phyloP scores from a whole-genome alignment of 2,888 invertebrate genomes.

The Agrotis segetum region DNA sequence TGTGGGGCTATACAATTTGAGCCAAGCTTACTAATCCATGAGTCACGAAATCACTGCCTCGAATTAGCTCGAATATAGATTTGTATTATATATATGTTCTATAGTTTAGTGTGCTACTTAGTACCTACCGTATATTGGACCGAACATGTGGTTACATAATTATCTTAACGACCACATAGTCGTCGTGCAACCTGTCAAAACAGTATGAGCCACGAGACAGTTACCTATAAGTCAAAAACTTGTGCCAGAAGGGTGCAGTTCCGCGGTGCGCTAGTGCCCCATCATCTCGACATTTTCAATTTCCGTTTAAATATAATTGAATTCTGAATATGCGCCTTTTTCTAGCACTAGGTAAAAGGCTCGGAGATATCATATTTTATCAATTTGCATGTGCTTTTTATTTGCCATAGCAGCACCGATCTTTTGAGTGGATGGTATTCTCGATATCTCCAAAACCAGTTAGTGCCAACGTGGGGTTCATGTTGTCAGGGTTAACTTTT shows the following conservation, averaged over 20 bases:
- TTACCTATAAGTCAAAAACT: conserved; percentile 54
- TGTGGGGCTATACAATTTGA: neutral
- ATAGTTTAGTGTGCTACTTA: neutral
- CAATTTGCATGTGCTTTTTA: conserved; percentile 37
- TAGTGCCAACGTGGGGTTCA: too few relatives aligned
- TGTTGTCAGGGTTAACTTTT: too few relatives aligned
- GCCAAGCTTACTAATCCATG: neutral
- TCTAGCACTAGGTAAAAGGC: conserved; percentile 47
- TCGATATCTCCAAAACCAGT: too few relatives aligned
- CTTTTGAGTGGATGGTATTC: neutral
- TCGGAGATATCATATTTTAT: conserved; percentile 40
- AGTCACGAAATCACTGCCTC: neutral
- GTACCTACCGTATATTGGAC: neutral
- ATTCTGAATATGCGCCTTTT: conserved; percentile 74
- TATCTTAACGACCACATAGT: conserved; percentile 33
- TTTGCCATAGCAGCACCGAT: conserved; percentile 14
- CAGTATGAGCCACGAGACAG: conserved; percentile 41
- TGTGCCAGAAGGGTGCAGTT: conserved; percentile 57
- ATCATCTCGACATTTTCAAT: conserved; percentile 82
- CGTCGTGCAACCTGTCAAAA: conserved; percentile 37
- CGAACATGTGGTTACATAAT: conserved; percentile 32
- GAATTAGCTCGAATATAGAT: neutral
- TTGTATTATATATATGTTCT: neutral
- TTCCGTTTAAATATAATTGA: conserved; percentile 85
- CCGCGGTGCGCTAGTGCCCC: conserved; percentile 67